Conservation (phyloP, 2,797 vertebrate genomes). For the Anableps anableps region DNA sequence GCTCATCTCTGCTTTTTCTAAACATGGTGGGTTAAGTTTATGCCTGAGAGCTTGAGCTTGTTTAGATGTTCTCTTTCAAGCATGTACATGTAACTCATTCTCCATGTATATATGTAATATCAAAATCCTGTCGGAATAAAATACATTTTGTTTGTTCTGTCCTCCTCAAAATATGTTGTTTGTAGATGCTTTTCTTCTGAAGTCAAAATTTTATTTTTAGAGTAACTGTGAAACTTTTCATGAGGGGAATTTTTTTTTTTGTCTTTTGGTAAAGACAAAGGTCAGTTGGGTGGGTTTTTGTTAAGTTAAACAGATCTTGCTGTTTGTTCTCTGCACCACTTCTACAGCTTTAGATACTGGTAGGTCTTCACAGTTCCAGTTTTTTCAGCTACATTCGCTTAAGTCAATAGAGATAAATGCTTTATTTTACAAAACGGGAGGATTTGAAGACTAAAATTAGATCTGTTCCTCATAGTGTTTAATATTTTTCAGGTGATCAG, state of each 20-base stretch:
- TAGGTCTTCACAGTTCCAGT: not conserved
- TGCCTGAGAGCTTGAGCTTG: not conserved
- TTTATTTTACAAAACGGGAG: not conserved
- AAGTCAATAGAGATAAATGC: not conserved
- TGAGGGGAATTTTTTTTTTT: not conserved
- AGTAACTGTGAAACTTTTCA: not conserved
- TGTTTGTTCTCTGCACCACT: not conserved
- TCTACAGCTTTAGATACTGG: not conserved
- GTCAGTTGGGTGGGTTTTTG: not conserved
- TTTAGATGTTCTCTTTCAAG: not conserved
- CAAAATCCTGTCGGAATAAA: conserved; percentile 1
- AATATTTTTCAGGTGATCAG: not conserved
- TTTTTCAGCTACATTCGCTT: not conserved
- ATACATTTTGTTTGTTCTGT: not conserved
- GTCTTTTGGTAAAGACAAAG: no score
- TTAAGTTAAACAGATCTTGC: not conserved
- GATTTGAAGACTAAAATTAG: not conserved
- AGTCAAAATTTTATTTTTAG: no score
- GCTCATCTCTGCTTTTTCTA: not conserved
- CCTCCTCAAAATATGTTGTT: not conserved
- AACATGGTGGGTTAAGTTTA: not conserved
- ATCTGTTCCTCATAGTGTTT: not conserved
- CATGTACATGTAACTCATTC: not conserved
- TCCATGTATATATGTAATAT: not conserved
- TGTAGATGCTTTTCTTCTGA: not conserved